Conservation (phyloP, 2,797 vertebrate species). For the Poecilia gillii region DNA sequence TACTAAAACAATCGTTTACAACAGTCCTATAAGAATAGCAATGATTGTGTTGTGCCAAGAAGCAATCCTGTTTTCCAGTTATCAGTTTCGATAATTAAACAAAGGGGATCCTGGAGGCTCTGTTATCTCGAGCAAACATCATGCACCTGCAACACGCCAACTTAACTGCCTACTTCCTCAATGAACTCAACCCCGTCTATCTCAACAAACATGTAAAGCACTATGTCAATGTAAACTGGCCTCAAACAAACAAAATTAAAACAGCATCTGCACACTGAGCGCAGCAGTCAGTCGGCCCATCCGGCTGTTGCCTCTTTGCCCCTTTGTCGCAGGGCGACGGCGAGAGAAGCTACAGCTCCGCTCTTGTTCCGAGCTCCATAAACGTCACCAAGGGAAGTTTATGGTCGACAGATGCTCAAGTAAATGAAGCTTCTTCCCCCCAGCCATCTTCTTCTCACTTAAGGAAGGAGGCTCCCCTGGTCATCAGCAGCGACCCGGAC, state of each 20-base stretch:
- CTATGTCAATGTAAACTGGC: constrained; percentile 31
- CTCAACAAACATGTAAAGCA: constrained; percentile 8
- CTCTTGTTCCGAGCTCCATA: constrained; percentile 79
- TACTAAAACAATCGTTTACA: no score
- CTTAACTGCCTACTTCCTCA: constrained; percentile 30
- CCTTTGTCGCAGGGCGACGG: constrained; percentile 70
- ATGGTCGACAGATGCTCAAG: constrained; percentile 83
- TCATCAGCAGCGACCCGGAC: constrained; percentile 72
- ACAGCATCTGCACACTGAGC: constrained; percentile 64
- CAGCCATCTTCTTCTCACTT: constrained; percentile 43
- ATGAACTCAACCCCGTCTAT: neutral
- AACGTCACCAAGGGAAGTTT: constrained; percentile 80
- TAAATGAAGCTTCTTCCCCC: constrained; percentile 59
- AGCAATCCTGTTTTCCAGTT: neutral
- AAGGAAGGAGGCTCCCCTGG: constrained; percentile 62
- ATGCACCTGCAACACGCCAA: constrained; percentile 42
- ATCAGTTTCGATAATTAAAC: constrained; percentile 12
- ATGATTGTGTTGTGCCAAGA: neutral
- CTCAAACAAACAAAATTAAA: constrained; percentile 46
- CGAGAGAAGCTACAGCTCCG: constrained; percentile 54
- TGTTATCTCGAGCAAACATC: constrained; percentile 39
- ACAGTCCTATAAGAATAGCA: neutral
- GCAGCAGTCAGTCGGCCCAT: constrained; percentile 62
- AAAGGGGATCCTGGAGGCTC: constrained; percentile 27
- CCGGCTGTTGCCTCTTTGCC: constrained; percentile 64